Base-by-base conservation (phyloP, 2,888 invertebrate genomes). In the Mythimna vitellina region DNA sequence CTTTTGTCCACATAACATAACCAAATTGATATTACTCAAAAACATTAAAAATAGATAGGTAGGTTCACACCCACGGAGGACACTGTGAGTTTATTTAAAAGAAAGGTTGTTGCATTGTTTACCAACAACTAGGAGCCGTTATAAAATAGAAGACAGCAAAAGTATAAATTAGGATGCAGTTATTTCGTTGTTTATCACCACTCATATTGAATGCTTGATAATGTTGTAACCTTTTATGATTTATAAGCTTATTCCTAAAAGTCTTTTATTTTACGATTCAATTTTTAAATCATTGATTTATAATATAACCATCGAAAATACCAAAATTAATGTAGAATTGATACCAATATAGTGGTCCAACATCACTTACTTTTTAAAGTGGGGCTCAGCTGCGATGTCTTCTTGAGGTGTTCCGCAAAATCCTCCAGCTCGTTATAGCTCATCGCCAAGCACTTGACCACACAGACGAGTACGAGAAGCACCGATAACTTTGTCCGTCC, bases 341-440 rank as follows among this genome's bases (percentile, higher is more conserved):
- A 32, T 4, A 32, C 56, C 20, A 17, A 32, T 60, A 7, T 38
- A 38, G 14, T 14, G 60, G 3, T n/a, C 35, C 35, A 38, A 22
- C 20, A 35, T 57, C 12, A 92, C 96, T 94, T 89, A 96, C 96
- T 95, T 92, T 93, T 95, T 38, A 95, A 90, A 76, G 92, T 92
- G 76, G 93, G 91, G 88, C 95, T 95, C 88, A 96, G 90, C 56
- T 92, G 92, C 7, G 96, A 95, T 2, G 95, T 95, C 85, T 91
- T 92, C 76, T 90, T 88, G 71, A 96, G 87, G 78, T 93, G 95
- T 67, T 94, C 92, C 80, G 89, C 92, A 87, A 96, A 96, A 80
- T 96, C 96, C 81, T 94, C 93, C 38, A 96, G 83, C 86, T 96
- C 96, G 73, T 90, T 86, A 54, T 87, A 84, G 54, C 92, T 89